A percentile compares a stretch with the other conserved stretches of the same genome.
phyloP scores from a whole-genome alignment of 1,140 invertebrate species.

The Scaptomyza hsui region DNA sequence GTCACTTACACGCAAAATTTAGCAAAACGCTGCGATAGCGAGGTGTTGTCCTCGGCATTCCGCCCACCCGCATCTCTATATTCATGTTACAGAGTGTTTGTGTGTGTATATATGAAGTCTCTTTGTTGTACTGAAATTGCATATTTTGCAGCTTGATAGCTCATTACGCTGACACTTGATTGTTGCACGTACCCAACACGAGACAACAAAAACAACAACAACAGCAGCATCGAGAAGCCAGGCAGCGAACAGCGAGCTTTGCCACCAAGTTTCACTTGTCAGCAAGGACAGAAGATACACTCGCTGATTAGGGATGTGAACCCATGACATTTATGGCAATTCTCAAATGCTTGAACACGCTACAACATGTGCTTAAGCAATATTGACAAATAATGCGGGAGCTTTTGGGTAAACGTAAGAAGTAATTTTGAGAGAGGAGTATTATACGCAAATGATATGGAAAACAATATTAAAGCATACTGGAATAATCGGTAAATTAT shows the following conservation, averaged over 20 bases:
- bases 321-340: background rate
- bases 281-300: slow-evolving; percentile 7
- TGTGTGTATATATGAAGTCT: slow-evolving; percentile 24
- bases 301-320: slow-evolving; percentile 12
- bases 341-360: background rate
- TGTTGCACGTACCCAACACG: slow-evolving; percentile 67
- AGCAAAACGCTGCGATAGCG: slow-evolving; percentile 76
- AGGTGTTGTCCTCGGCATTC: slow-evolving; percentile 54
- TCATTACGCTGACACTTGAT: slow-evolving; percentile 81
- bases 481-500: no score
- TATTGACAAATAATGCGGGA: background rate
- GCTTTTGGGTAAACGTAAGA: background rate
- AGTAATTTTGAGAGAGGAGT: no score
- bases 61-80: slow-evolving; percentile 48
- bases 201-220: background rate
- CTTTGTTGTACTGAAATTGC: slow-evolving; percentile 75
- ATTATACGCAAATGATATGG: no score
- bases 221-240: background rate
- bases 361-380: background rate
- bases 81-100: slow-evolving; percentile 6
- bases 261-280: slow-evolving; percentile 23
- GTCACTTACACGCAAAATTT: slow-evolving; percentile 82
- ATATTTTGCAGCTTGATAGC: slow-evolving; percentile 82
- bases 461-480: no score
- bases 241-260: slow-evolving; percentile 8